Evolutionary conservation across 2,888 invertebrate genomes (phyloP).

Genomic region (Pomacea canaliculata): DNA sequence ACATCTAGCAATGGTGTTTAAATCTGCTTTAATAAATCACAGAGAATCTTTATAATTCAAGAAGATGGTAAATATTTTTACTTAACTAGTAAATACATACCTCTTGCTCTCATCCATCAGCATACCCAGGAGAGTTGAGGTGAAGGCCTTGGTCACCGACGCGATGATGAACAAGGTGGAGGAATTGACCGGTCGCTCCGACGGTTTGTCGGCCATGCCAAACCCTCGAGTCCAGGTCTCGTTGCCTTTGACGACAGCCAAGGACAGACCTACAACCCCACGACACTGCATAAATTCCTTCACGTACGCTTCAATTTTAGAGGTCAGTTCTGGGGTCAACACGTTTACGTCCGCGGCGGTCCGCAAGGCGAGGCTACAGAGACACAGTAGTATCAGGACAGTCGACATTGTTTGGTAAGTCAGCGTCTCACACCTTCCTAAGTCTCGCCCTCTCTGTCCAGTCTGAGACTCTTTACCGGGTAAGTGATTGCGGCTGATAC

Average conservation of each 20-base stretch:
- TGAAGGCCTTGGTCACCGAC: constrained; percentile 44
- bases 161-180: constrained; percentile 29
- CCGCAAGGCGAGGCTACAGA: too few species aligned
- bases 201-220: constrained; percentile 37
- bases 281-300: constrained; percentile 38
- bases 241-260: constrained; percentile 46
- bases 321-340: constrained; percentile 17
- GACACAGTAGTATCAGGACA: too few species aligned
- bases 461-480: too few species aligned
- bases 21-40: too few species aligned
- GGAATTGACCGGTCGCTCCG: constrained; percentile 25
- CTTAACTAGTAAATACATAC: too few species aligned
- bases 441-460: too few species aligned
- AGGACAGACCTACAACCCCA: constrained; percentile 41
- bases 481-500: too few species aligned
- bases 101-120: constrained; percentile 24
- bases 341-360: not conserved
- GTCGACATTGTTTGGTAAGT: too few species aligned
- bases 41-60: too few species aligned
- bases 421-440: too few species aligned
- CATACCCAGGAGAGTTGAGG: constrained; percentile 37
- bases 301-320: constrained; percentile 17
- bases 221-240: constrained; percentile 41
- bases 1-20: too few species aligned
- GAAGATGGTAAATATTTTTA: too few species aligned